Base-by-base conservation (phyloP, 1,140 invertebrate species). In the Drosophila subobscura region DNA sequence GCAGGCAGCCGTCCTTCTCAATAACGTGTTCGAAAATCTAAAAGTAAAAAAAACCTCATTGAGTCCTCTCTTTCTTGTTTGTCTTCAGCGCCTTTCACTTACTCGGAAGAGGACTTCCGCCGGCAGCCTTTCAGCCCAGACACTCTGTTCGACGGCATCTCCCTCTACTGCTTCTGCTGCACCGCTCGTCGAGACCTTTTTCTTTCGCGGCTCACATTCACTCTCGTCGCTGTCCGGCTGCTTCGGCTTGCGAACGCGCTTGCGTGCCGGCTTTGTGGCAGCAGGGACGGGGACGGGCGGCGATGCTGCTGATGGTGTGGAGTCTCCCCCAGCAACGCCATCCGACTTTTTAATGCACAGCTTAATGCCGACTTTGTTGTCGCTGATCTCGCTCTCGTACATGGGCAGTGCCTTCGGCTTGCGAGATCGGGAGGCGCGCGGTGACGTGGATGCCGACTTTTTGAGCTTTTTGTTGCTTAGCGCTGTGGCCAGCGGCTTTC, bases 1-100 rank as follows among this genome's bases (percentile, higher is more conserved):
- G 96, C 77, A 97, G 92, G 65, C 94, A 93, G 45, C 96, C 96
- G 80, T 95, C 94, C 61, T 93, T 93, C 51, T 93, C 90, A 22
- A 94, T 93, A 49, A 94, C 93, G 90, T 94, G 91, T 74, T 94
- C 91, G 89, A 97, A 96, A 79, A 97, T 95, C 89, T 95, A 51
- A n/a, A 47, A 41, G 6, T 29, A 40, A 33, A 16, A 8, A 37
- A 20, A 57, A 37, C 20, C 52, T 45, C 45, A 33, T 37, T 14
- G 12, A 27, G 29, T 14, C 10, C 14, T 33, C 14, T 33, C 37
- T 12, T 37, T 4, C 10, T 1, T 44, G 3, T 44, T 45, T 6
- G 22, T 12, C 1, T n/a, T n/a, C 29, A 23, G 14, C 25, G 27
- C 0, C 8, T 29, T 5, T 14, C 23, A 23, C 66, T 72, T 60